A percentile compares a stretch with the other conserved stretches of the same genome.
Evolutionary conservation across 2,113 vertebrate species (phyloP).

Genomic region (Phaethon lepturus): DNA sequence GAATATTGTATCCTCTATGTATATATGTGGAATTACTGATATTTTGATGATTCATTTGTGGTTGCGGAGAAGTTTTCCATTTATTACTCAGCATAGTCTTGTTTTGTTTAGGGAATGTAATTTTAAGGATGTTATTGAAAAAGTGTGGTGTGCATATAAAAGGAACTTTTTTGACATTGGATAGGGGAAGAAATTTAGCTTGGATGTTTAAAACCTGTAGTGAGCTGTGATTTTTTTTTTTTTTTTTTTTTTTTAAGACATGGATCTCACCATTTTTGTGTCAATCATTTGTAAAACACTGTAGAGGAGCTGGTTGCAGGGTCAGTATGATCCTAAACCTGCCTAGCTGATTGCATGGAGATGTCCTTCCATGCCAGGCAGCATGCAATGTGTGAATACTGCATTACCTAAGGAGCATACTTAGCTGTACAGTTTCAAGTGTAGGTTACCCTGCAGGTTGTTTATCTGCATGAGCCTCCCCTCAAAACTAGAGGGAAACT

Average conservation of each 20-base stretch:
- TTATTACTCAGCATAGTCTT: not conserved
- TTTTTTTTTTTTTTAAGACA: not conserved
- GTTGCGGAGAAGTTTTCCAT: not conserved
- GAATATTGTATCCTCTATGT: not conserved
- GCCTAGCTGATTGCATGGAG: not conserved
- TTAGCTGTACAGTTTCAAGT: not conserved
- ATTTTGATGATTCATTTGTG: not conserved
- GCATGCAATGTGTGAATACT: not conserved
- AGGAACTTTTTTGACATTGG: not conserved
- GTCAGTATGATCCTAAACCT: not conserved
- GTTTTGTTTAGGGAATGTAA: not conserved
- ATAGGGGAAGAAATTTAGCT: not conserved
- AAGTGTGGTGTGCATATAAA: not conserved
- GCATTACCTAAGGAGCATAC: not conserved
- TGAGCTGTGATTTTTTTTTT: not conserved
- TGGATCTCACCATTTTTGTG: not conserved
- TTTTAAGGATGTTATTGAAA: not conserved
- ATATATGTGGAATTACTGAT: not conserved
- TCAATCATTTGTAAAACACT: not conserved
- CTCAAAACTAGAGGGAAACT: not conserved
- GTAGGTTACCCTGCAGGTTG: not conserved
- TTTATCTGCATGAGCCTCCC: not conserved
- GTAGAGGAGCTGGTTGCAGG: not conserved
- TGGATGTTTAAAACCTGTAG: not conserved
- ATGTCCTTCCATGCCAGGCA: not conserved